Evolutionary conservation across 2,113 vertebrate genomes (phyloP), one percentile per base, ranked within the genome.

Genomic region (Carlito syrichta): DNA sequence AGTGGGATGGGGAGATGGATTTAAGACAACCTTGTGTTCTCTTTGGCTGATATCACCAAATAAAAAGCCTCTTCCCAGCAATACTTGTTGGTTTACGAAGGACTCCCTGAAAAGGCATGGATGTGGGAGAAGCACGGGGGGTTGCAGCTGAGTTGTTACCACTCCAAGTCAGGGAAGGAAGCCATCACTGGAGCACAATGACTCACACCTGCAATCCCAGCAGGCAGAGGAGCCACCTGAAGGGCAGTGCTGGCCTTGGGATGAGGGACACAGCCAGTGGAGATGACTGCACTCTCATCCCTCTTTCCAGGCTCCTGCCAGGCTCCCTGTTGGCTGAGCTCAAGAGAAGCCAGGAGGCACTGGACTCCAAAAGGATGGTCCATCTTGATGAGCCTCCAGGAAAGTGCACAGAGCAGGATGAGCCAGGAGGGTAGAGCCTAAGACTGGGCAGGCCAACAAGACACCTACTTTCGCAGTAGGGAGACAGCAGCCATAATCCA

Each of bases 201-300:
- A n/a, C n/a, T n/a, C n/a, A n/a, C n/a, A n/a, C n/a, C n/a, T n/a
- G n/a, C n/a, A n/a, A n/a, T n/a, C n/a, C n/a, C n/a, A n/a, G n/a
- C n/a, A n/a, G 27, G 7, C 52, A n/a, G 69, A 50, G 19, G 27
- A 30, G 14, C 62, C 23, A 62, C 43, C 8, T 3, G 22, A 78
- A 40, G 6, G 58, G 22, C 45, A 9, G 27, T 6, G 14, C 11
- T 5, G 30, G 32, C 27, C 16, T 6, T 40, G 35, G 68, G 22
- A 20, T 11, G 52, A 78, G 22, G 22, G 23, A 4, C 1, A 0
- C 38, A 6, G 19, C 56, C 14, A 12, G n/a, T 17, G 8, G n/a
- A 48, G 68, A 50, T 10, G 3, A 35, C 20, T 58, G 30, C 27
- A 27, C 58, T 20, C 12, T 52, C 54, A n/a, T 3, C 4, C 30